Evolutionary conservation across 2,113 vertebrate species (phyloP), one percentile per base, ranked within the genome.

Genomic region (Carettochelys insculpta): DNA sequence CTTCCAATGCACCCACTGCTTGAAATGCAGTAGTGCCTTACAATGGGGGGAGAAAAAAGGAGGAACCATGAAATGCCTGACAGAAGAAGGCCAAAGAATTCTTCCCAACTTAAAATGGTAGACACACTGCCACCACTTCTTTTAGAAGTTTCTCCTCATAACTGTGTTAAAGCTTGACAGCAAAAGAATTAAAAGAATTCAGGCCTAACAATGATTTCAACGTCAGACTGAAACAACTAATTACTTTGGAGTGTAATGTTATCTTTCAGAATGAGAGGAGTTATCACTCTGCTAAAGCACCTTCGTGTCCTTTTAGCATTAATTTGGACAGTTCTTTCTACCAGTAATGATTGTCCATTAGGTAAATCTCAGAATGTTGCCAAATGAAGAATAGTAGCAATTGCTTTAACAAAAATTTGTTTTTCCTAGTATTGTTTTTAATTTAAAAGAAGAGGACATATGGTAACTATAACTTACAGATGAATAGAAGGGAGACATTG

Each of bases 111-210:
- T 84, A 85, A 29, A 84, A 87, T 95, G 34, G 82, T 12, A 87
- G 71, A 48, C 58, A 77, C 11, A 24, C 31, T 41, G 54, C 48
- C 82, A 93, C 43, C 88, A 3, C 16, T 80, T 65, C 65, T 48
- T 68, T 82, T 50, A 65, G 1, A 87, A 89, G 83, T 71, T 87
- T 52, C 73, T 91, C 61, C 94, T 61, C 54, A 87, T 41, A 88
- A 71, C 79, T 43, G 14, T 65, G 76, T 8, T 89, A 89, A 88
- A 92, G 76, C 50, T 86, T 84, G 61, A 85, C 77, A 85, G 82
- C 80, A 88, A 85, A 92, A 50, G 92, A 96, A 97, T 96, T 95
- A 90, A 77, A 97, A 85, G 85, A 95, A 96, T 96, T 95, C 87
- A 82, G 82, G 92, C 94, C 81, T 76, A 82, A 96, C 91, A 96